Percentiles rank a stretch among this genome's conserved stretches.
Conservation (phyloP, 1,140 invertebrate species). For the Catajapyx aquilonaris region DNA sequence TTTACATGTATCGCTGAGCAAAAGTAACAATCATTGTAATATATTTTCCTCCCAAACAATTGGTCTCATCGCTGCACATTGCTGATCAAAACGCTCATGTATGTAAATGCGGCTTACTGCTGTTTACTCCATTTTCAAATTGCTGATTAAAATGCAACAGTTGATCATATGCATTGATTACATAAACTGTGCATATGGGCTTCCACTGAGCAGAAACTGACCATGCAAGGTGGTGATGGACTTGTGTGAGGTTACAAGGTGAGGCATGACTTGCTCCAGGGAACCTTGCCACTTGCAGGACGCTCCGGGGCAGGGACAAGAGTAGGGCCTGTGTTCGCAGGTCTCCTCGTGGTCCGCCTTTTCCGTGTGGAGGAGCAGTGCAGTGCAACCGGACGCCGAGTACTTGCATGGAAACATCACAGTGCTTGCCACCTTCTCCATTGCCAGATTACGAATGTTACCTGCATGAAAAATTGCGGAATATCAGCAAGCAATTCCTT, state of each 20-base stretch:
- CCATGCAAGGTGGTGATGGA: slow-evolving; percentile 92
- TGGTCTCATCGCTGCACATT: too few species aligned
- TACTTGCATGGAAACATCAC: slow-evolving; percentile 99
- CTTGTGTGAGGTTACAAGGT: slow-evolving; percentile 93
- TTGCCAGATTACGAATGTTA: slow-evolving; percentile 92
- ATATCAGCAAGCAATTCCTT: background rate
- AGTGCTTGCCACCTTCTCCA: slow-evolving; percentile 97
- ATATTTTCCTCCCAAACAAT: too few species aligned
- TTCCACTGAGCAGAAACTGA: slow-evolving; percentile 14
- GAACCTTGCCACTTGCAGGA: slow-evolving; percentile 98
- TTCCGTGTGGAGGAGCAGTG: slow-evolving; percentile 82
- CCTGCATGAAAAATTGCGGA: slow-evolving; percentile 28
- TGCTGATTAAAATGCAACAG: background rate
- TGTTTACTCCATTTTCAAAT: background rate
- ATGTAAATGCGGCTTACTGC: background rate
- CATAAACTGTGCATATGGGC: too few species aligned
- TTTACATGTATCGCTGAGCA: too few species aligned
- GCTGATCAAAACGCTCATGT: too few species aligned
- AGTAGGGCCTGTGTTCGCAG: slow-evolving; percentile 93
- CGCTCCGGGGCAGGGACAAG: slow-evolving; percentile 93
- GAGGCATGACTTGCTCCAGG: slow-evolving; percentile 89
- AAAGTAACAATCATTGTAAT: too few species aligned
- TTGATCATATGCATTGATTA: background rate
- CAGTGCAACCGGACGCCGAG: slow-evolving; percentile 81
- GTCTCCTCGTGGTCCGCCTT: slow-evolving; percentile 96